Evolutionary conservation across 2,888 invertebrate species (phyloP), one percentile per base, ranked within the genome.

Genomic region (Cerceris rybyensis): DNA sequence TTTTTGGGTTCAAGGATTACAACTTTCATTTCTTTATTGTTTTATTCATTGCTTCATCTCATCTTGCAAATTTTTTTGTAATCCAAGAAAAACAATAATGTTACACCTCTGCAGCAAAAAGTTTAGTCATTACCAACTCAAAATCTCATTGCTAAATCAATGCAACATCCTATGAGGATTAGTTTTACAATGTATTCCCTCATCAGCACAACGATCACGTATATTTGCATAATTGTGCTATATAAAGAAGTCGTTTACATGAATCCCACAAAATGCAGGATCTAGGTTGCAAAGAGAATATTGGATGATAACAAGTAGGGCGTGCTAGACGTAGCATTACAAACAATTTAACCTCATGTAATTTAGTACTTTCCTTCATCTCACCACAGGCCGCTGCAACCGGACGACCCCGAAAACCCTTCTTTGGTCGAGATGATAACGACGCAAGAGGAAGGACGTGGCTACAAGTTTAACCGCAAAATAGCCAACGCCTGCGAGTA

Each of bases 401-500:
- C 78, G 73, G 74, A 70, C 49, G 63, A 70, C 63, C 61, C 28
- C 54, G 78, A 69, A 78, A 70, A 70, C 73, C 79, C 65, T 73
- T 79, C 73, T 63, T 73, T 50, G 78, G 69, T 49, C 70, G 16
- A 63, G 78, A 78, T 79, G 78, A 78, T 78, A 79, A 79, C 78
- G 78, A 78, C 65, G 69, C 52, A 41, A 66, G 78, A 69, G 69
- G 78, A 78, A 74, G 78, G 73, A 70, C 73, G 69, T 17, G 73
- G 78, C 63, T 78, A 63, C 78, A 78, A 78, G 79, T 79, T 79
- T 78, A 74, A 57, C 78, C 73, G 65, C 79, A 73, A 78, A 79
- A 79, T 79, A 78, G 57, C 69, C 52, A 66, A 57, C 70, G 69
- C 60, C 78, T 73, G 66, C 63, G 69, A 79, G 78, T 63, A 70